These are phyloP conservation scores for Notospermus geniculatus DNA, from an alignment of 1,140 invertebrate species.

Conservation along the genomic window DNA sequence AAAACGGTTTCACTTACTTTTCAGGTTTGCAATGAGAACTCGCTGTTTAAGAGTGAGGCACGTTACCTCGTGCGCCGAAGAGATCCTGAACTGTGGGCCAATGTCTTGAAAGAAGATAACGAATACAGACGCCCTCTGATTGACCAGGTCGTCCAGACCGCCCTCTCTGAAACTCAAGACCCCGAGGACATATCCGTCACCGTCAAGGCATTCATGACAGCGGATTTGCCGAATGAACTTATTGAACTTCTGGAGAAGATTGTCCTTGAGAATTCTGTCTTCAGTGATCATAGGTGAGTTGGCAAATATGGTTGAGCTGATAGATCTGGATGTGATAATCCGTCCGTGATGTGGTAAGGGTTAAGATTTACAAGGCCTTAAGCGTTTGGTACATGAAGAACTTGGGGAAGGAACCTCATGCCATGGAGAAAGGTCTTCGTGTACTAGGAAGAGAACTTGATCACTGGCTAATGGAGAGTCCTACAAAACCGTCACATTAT, in stretches of 20 bases:
- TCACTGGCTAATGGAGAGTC: no score
- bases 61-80: constrained; percentile 91
- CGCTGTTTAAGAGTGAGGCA: constrained; percentile 96
- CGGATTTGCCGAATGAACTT: constrained; percentile 98
- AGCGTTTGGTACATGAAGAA: no score
- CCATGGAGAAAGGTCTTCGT: no score
- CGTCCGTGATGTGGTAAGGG: no score
- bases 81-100: constrained; percentile 94
- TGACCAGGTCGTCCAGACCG: constrained; percentile 76
- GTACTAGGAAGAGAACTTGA: no score
- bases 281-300: constrained; percentile 83
- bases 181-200: constrained; percentile 99
- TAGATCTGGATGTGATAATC: no score
- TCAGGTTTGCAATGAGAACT: constrained; percentile 98
- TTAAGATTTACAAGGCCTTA: no score
- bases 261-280: constrained; percentile 96
- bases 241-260: constrained; percentile 99
- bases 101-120: constrained; percentile 92
- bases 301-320: no score
- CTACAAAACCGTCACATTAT: no score
- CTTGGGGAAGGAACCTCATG: no score
- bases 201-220: constrained; percentile 99
- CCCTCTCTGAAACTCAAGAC: constrained; percentile 68
- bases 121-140: constrained; percentile 94
- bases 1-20: constrained; percentile 17